Base-by-base conservation (phyloP, 1,140 invertebrate genomes). In the Sycophaga agraensis region DNA sequence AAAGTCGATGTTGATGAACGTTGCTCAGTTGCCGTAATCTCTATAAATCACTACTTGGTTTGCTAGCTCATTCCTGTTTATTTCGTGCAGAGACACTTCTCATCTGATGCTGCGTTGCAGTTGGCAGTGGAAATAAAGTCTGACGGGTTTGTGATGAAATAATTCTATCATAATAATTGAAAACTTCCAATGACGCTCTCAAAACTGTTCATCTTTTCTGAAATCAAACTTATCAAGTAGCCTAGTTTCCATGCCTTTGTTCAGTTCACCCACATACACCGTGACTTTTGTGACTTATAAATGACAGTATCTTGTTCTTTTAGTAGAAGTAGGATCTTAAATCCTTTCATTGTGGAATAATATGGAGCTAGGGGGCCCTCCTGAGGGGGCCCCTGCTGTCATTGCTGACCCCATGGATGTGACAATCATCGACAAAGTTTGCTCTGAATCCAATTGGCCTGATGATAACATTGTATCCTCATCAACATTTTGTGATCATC, bases 291-390 rank as follows among this genome's bases (percentile, higher is more conserved):
- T 51, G 49, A 51, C 24, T 34, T 49, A n/a, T n/a, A n/a, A n/a
- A n/a, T n/a, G n/a, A n/a, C n/a, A n/a, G n/a, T n/a, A n/a, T 31
- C 17, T 14, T 55, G 22, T 39, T 42, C 45, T 45, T 56, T 58
- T 12, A 49, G 1, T 49, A n/a, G 40, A 34, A 16, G 43, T 34
- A 31, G 11, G 28, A 31, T 31, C 11, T 31, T 31, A 24, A 48
- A 49, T 37, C n/a, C 17, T 39, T 51, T 28, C 19, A 24, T 51
- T 50, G 21, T 56, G 22, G 46, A 49, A 37, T 55, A 63, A 56
- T 31, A 80, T 80, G 78, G 72, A 80, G 68, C 58, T 68, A 68
- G 71, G 76, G 78, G 78, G 75, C 75, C 78, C 78, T 80, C 78
- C 72, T 69, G 73, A 78, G 73, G 77, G 78, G 78, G 76, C 73